Evolutionary conservation across 2,888 invertebrate species (phyloP), one percentile per base, ranked within the genome.

Genomic region (Zygogramma bicolorata): DNA sequence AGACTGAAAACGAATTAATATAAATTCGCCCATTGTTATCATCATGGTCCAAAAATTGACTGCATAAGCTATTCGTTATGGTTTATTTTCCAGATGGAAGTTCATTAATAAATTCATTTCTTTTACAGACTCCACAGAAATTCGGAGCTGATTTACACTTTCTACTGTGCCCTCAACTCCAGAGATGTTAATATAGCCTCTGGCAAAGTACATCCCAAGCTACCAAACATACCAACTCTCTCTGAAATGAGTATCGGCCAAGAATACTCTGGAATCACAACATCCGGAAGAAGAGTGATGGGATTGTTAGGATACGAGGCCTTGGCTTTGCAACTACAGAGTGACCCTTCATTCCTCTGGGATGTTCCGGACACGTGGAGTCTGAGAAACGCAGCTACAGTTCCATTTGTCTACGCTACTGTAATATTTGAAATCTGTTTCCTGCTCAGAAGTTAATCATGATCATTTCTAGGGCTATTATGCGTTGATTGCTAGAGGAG

Each of bases 121-220:
- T n/a, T n/a, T n/a, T n/a, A n/a, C n/a, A n/a, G n/a, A n/a, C n/a
- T n/a, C n/a, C n/a, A n/a, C n/a, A n/a, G 34, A 46, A 40, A 74
- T 73, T 10, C n/a, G 71, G 6, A 97, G 97, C 97, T 2, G 94
- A 97, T 42, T 91, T 98, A 74, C 98, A 98, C 89, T 98, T 98
- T 93, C n/a, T n/a, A n/a, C n/a, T n/a, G n/a, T n/a, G n/a, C n/a
- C n/a, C n/a, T n/a, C n/a, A n/a, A n/a, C n/a, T n/a, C n/a, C n/a
- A n/a, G n/a, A 38, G 38, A n/a, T 13, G 38, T 38, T 92, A 97
- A 79, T 98, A 98, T 87, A 92, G 98, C 76, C 98, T 95, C 95
- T 27, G 98, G 97, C 79, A 97, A 97, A 88, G 90, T 98, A 77
- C 94, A 96, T 66, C 95, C 96, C 7, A 31, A 6, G 31, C 31